These are phyloP conservation scores for Mactra quadrangularis DNA, from an alignment of 1,140 invertebrate genomes.

Conservation along the genomic window DNA sequence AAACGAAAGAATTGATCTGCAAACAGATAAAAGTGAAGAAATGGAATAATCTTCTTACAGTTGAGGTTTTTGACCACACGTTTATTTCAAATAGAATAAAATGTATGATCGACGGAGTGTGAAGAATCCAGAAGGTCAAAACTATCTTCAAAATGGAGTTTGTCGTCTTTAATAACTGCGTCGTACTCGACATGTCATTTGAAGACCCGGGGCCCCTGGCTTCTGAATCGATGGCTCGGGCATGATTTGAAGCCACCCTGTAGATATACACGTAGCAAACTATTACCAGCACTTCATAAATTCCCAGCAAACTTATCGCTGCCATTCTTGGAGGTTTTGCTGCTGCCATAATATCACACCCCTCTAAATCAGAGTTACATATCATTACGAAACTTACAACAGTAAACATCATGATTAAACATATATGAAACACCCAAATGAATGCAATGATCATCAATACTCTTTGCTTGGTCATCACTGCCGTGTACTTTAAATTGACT, in stretches of 20 bases:
- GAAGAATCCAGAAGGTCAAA: background rate
- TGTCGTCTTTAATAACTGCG: background rate
- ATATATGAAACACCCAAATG: background rate
- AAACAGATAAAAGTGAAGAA: constrained; percentile 1
- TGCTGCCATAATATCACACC: constrained; percentile 1
- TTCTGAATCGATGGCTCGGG: background rate
- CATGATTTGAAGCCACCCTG: background rate
- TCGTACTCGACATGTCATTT: background rate
- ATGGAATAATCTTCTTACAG: background rate
- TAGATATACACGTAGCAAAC: constrained; percentile 3
- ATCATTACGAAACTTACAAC: background rate
- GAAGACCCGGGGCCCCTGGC: background rate
- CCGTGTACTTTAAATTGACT: background rate
- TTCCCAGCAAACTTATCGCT: background rate
- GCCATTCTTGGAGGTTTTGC: background rate
- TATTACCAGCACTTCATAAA: background rate
- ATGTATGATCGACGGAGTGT: background rate
- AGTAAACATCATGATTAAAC: background rate
- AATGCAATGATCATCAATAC: background rate
- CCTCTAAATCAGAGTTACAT: background rate
- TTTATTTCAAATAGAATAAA: background rate
- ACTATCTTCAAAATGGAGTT: constrained; percentile 19
- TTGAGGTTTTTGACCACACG: background rate
- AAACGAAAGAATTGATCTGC: constrained; percentile 25
- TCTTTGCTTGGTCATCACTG: background rate